Evolutionary conservation across 2,888 invertebrate species (phyloP).

Genomic region (Chrysolina americana): DNA sequence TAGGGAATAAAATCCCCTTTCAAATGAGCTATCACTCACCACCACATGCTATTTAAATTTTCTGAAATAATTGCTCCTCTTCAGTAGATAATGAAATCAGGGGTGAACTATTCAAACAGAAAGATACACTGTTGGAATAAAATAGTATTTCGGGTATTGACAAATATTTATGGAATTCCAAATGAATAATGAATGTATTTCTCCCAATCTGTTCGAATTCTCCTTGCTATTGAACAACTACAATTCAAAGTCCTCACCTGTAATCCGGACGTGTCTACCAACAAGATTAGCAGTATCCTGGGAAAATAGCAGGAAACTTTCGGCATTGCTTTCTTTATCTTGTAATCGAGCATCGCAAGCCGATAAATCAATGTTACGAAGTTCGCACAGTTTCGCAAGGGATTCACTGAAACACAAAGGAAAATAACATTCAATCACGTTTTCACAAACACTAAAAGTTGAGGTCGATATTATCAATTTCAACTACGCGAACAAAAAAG

Average conservation of each 20-base stretch:
- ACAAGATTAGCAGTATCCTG: slow-evolving; percentile 78
- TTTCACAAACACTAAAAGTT: neutral
- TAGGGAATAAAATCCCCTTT: too few relatives aligned
- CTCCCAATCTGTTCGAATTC: too few relatives aligned
- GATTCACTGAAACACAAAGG: slow-evolving; percentile 74
- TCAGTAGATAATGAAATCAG: too few relatives aligned
- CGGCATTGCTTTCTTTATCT: slow-evolving; percentile 76
- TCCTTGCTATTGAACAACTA: neutral
- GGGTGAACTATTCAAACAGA: too few relatives aligned
- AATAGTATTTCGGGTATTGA: too few relatives aligned
- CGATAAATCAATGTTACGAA: slow-evolving; percentile 77
- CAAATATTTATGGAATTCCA: too few relatives aligned
- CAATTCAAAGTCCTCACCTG: slow-evolving; percentile 69
- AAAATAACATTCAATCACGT: slow-evolving; percentile 13
- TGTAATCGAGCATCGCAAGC: slow-evolving; percentile 77
- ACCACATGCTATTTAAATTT: too few relatives aligned
- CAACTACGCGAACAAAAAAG: neutral
- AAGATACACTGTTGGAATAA: too few relatives aligned
- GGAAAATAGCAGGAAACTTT: slow-evolving; percentile 72
- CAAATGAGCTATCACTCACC: too few relatives aligned
- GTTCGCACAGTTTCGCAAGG: slow-evolving; percentile 75
- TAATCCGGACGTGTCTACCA: slow-evolving; percentile 77
- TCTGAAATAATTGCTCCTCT: too few relatives aligned
- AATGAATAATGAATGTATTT: too few relatives aligned
- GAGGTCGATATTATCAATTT: neutral